Conservation (phyloP, 2,113 vertebrate genomes). For the Mirounga angustirostris region DNA sequence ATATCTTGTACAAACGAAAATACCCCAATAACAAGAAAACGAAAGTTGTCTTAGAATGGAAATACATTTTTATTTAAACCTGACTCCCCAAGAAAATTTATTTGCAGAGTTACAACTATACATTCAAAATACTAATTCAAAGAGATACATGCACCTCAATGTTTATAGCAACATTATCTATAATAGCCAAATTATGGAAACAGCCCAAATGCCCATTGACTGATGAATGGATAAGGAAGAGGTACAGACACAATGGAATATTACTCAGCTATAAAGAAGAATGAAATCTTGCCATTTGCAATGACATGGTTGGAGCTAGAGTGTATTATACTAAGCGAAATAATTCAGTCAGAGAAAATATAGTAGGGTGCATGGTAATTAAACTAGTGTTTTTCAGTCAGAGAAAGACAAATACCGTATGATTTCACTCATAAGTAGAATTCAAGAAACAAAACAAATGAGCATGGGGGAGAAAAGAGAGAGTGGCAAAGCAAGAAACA, state of each 20-base stretch:
- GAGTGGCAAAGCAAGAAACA: background rate
- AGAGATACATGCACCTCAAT: background rate
- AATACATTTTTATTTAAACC: background rate
- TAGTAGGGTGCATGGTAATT: background rate
- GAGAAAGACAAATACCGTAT: background rate
- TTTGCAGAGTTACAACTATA: background rate
- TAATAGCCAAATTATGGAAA: background rate
- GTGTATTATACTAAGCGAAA: background rate
- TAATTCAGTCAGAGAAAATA: background rate
- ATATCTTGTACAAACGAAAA: background rate
- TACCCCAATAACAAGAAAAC: background rate
- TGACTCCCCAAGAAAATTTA: background rate
- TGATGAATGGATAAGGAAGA: background rate
- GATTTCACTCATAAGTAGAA: background rate
- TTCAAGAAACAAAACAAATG: background rate
- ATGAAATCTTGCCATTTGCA: background rate
- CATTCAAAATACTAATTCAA: background rate
- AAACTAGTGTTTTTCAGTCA: background rate
- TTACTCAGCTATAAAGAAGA: background rate
- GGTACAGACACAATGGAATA: background rate
- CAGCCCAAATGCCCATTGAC: background rate
- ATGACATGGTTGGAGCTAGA: background rate
- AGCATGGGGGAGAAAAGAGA: background rate
- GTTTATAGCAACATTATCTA: background rate
- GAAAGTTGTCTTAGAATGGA: background rate